Evolutionary conservation across 2,888 invertebrate genomes (phyloP).

Genomic region (Horisme vitalbata): DNA sequence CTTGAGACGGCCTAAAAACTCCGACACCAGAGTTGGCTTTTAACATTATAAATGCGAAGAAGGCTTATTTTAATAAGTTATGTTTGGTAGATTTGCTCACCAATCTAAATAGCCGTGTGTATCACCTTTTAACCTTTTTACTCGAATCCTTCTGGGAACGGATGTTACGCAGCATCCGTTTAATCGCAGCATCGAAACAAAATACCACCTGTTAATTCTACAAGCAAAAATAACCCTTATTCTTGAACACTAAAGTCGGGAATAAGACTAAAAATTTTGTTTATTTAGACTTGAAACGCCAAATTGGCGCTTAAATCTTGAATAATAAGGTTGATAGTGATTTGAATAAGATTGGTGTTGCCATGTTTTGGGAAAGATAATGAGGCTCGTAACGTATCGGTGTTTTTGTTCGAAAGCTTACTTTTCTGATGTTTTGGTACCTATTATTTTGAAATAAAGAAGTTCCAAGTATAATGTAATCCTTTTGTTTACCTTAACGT

Average conservation of each 20-base stretch:
- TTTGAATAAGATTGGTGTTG: background rate
- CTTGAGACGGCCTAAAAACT: too few relatives aligned
- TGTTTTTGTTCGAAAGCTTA: constrained; percentile 8
- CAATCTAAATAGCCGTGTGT: constrained; percentile 36
- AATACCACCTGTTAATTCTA: constrained; percentile 34
- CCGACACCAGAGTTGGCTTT: too few relatives aligned
- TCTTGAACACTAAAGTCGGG: constrained; percentile 10
- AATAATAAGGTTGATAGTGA: constrained; percentile 14
- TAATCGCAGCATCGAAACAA: constrained; percentile 56
- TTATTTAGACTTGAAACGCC: background rate
- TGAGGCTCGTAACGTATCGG: constrained; percentile 10
- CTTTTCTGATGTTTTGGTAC: too few relatives aligned
- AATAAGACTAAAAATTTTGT: background rate
- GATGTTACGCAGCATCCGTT: constrained; percentile 69
- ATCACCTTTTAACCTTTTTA: constrained; percentile 45
- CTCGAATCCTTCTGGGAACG: constrained; percentile 76
- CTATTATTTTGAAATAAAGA: too few relatives aligned
- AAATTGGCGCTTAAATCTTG: constrained; percentile 7
- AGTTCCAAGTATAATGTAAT: too few relatives aligned
- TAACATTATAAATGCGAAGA: too few relatives aligned
- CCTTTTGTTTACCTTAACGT: too few relatives aligned
- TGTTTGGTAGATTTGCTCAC: constrained; percentile 9
- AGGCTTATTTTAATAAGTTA: too few relatives aligned
- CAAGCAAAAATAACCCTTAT: constrained; percentile 24
- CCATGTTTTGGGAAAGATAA: constrained; percentile 13